Evolutionary conservation across 2,888 invertebrate genomes (phyloP).

Genomic region (Drosophila paracracens): DNA sequence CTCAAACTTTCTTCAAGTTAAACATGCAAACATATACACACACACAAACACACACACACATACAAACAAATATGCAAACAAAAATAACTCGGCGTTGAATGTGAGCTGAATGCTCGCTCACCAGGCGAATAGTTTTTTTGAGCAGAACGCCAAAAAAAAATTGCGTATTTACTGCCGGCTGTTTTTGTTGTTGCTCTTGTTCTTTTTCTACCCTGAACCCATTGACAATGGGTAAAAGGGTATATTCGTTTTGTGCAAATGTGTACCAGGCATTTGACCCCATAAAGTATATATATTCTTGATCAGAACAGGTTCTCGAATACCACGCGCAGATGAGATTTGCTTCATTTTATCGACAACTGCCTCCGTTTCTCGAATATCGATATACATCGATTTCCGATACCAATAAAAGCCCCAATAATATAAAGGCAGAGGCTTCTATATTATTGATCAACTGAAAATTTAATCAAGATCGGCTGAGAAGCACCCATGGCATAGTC

Average conservation of each 20-base stretch:
- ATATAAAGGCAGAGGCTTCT: too few relatives aligned
- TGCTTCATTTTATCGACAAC: neutral
- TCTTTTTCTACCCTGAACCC: neutral
- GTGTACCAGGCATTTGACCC: neutral
- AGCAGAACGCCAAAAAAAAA: constrained; percentile 7
- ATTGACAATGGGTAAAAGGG: neutral
- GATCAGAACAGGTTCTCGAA: neutral
- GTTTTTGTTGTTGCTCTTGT: constrained; percentile 19
- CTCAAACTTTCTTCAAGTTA: constrained; percentile 13
- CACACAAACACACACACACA: neutral
- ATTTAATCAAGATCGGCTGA: too few relatives aligned
- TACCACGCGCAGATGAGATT: neutral
- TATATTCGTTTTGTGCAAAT: neutral
- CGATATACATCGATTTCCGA: neutral
- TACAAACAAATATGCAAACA: neutral
- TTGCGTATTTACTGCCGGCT: constrained; percentile 33
- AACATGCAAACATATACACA: constrained; percentile 4
- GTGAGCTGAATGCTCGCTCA: constrained; percentile 2
- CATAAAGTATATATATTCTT: neutral
- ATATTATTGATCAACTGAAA: too few relatives aligned
- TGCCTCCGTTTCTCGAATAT: neutral
- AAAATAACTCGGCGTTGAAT: constrained; percentile 9
- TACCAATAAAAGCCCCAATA: neutral
- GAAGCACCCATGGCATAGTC: too few relatives aligned
- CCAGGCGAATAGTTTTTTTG: constrained; percentile 26